Percentiles rank a stretch among this genome's conserved stretches.
These are phyloP conservation scores for Phrynosoma blainvillii DNA, from an alignment of 2,113 vertebrate species.

Conservation along the genomic window DNA sequence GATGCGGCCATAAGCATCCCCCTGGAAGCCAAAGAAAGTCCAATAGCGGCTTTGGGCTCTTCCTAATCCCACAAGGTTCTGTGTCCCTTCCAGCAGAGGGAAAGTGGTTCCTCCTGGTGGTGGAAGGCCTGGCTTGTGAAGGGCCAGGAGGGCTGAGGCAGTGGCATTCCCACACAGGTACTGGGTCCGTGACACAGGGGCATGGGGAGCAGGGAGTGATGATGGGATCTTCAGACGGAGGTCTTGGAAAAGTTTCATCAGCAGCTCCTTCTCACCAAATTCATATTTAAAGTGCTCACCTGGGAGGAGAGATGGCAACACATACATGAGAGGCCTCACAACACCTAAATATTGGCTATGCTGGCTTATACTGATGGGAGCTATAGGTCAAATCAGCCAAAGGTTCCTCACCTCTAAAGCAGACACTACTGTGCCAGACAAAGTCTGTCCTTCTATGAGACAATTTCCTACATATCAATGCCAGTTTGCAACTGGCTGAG, in stretches of 20 bases:
- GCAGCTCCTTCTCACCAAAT: slow-evolving; percentile 76
- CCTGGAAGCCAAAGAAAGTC: slow-evolving; percentile 75
- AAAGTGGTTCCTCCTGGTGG: background rate
- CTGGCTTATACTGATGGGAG: background rate
- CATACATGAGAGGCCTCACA: background rate
- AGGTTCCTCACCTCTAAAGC: background rate
- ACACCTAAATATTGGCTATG: background rate
- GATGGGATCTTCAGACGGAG: slow-evolving; percentile 68
- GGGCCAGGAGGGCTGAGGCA: slow-evolving; percentile 29
- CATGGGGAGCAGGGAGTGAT: slow-evolving; percentile 52
- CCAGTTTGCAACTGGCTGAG: background rate
- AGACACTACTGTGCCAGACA: background rate
- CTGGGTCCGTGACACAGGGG: slow-evolving; percentile 49
- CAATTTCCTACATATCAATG: background rate
- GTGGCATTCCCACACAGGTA: slow-evolving; percentile 34
- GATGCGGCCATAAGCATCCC: slow-evolving; percentile 70
- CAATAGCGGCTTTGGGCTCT: slow-evolving; percentile 60
- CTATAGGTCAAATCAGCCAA: too few relatives aligned
- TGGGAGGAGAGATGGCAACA: slow-evolving; percentile 26
- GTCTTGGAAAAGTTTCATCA: slow-evolving; percentile 78
- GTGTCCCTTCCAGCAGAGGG: slow-evolving; percentile 64
- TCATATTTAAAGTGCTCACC: slow-evolving; percentile 76
- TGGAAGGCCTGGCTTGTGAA: slow-evolving; percentile 30
- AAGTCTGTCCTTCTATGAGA: background rate
- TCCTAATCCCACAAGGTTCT: slow-evolving; percentile 64